Conservation (phyloP, 2,797 vertebrate genomes). For the Fratercula arctica region DNA sequence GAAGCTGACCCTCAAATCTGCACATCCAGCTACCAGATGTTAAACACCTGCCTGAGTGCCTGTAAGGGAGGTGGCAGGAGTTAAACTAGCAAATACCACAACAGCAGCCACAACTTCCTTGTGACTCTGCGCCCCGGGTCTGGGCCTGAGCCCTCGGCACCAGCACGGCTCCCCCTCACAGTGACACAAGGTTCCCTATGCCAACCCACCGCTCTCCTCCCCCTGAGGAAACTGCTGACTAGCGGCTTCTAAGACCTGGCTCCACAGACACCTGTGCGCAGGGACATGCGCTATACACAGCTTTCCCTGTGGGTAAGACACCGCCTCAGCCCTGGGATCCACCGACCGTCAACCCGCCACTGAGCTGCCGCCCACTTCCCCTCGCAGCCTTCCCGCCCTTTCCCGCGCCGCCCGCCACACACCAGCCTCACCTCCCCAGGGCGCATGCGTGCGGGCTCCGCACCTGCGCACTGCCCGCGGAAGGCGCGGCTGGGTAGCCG, state of each 20-base stretch:
- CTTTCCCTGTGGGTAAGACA: too few relatives aligned
- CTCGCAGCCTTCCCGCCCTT: not conserved
- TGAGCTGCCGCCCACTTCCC: rapidly evolving
- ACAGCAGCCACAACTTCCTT: not conserved
- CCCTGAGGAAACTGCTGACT: not conserved
- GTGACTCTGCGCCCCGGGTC: not conserved
- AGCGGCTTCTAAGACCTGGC: not conserved
- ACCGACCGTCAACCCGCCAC: rapidly evolving
- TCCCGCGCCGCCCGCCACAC: rapidly evolving
- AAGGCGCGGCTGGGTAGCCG: rapidly evolving
- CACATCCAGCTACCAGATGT: too few relatives aligned
- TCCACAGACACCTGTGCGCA: not conserved
- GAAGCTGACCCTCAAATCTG: not conserved
- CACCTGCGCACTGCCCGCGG: not conserved
- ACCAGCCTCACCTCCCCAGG: rapidly evolving
- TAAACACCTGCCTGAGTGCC: rapidly evolving
- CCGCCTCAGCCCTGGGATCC: rapidly evolving
- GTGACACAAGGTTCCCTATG: too few relatives aligned
- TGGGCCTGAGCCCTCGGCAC: not conserved
- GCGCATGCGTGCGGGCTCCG: not conserved
- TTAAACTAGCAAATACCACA: not conserved
- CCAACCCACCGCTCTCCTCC: too few relatives aligned
- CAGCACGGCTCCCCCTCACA: not conserved
- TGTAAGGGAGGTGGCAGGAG: not conserved
- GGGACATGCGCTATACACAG: rapidly evolving